These are phyloP conservation scores for Alviniconcha strummeri DNA, from an alignment of 2,888 invertebrate species.

Conservation along the genomic window DNA sequence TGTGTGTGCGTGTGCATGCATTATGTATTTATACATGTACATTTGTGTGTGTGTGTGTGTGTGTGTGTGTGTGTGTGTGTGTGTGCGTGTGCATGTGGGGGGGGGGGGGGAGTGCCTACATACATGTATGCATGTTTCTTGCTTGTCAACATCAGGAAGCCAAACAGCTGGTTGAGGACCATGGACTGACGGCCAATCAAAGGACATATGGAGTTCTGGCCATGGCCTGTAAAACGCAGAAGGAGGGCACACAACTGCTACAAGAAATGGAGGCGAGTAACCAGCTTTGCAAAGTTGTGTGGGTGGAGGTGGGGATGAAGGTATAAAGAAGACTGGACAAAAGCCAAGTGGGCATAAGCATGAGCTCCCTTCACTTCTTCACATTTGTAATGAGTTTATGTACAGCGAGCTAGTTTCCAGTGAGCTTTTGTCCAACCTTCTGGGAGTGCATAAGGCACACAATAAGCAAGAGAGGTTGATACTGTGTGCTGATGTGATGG, in stretches of 20 bases:
- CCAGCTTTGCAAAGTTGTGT: not conserved
- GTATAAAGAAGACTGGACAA: too few species aligned
- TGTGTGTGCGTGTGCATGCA: not conserved
- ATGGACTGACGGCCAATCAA: conserved; percentile 54
- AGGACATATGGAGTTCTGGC: conserved; percentile 91
- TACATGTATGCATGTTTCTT: too few species aligned
- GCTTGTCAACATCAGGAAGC: conserved; percentile 70
- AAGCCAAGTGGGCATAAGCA: too few species aligned
- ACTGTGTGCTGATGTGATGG: too few species aligned
- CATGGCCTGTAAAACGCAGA: conserved; percentile 82
- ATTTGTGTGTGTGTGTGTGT: not conserved
- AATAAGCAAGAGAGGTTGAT: too few species aligned
- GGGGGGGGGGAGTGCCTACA: too few species aligned
- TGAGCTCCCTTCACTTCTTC: too few species aligned
- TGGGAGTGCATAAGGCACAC: too few species aligned
- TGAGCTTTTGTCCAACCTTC: too few species aligned
- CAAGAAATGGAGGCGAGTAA: conserved; percentile 81
- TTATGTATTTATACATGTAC: not conserved
- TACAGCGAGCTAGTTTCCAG: too few species aligned
- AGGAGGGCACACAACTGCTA: conserved; percentile 81
- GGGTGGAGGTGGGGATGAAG: too few species aligned
- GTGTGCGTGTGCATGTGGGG: not conserved
- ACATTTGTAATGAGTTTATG: too few species aligned
- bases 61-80: not conserved
- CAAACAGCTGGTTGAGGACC: conserved; percentile 63